Percentiles rank a stretch among this genome's conserved stretches.
Evolutionary conservation across 2,113 vertebrate species (phyloP).

Genomic region (Phyllopteryx taeniolatus): DNA sequence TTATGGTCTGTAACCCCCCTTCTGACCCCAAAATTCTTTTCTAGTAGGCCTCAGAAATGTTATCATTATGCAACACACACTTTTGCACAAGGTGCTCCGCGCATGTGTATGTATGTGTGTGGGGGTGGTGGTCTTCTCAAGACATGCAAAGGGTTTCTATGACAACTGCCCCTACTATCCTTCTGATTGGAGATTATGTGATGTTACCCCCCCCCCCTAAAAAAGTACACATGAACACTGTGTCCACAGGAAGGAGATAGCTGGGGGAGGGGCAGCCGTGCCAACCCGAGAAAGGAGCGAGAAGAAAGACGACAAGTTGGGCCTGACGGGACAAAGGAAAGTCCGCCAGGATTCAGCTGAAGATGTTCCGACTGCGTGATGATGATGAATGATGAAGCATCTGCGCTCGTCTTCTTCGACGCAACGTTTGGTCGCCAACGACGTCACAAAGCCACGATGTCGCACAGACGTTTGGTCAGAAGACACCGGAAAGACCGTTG

Average conservation of each 20-base stretch:
- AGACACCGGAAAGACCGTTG: too few relatives aligned
- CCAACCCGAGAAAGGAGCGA: conserved; percentile 10
- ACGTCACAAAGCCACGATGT: neutral
- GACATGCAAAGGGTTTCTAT: conserved; percentile 66
- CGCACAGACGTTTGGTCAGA: neutral
- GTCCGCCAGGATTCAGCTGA: too few relatives aligned
- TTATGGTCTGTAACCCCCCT: conserved; percentile 67
- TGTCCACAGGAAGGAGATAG: conserved; percentile 55
- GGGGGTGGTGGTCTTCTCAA: conserved; percentile 52
- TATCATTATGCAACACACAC: conserved; percentile 64
- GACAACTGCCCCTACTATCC: conserved; percentile 67
- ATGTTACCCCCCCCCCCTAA: conserved; percentile 42
- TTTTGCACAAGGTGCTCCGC: conserved; percentile 35
- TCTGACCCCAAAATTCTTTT: neutral
- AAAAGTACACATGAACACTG: conserved; percentile 61
- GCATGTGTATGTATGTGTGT: neutral
- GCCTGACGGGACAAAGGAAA: conserved; percentile 31
- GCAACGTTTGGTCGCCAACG: neutral
- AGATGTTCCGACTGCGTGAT: neutral
- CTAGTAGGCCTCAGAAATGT: conserved; percentile 65
- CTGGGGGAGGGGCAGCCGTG: conserved; percentile 47
- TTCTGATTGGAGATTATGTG: conserved; percentile 76
- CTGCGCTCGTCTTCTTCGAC: neutral
- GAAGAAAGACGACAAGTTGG: conserved; percentile 8
- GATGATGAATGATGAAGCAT: neutral